A percentile compares a stretch with the other conserved stretches of the same genome.
These are phyloP conservation scores for Phengaris alcon DNA, from an alignment of 2,888 invertebrate genomes.

Conservation along the genomic window DNA sequence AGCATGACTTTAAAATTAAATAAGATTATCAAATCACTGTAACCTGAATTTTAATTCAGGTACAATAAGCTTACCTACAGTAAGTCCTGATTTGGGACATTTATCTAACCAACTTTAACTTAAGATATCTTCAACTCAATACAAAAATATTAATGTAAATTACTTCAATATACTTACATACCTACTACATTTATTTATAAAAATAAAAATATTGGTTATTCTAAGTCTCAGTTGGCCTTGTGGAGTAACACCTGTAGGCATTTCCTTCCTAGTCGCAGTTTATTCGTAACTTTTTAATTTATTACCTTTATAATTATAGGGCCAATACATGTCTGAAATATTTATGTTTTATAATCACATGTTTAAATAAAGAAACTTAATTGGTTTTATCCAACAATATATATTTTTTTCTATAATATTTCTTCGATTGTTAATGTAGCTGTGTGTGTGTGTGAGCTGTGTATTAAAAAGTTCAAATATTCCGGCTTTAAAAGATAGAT, in stretches of 20 bases:
- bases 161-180: neutral
- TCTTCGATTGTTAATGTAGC: no score
- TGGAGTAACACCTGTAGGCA: conserved; percentile 1
- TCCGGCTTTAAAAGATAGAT: no score
- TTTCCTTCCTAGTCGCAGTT: neutral
- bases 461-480: no score
- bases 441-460: no score
- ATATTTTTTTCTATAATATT: no score
- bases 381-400: no score
- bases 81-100: no score
- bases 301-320: neutral
- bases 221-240: conserved; percentile 20
- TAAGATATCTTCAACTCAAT: no score
- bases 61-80: no score
- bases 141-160: neutral
- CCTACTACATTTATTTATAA: neutral
- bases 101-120: no score
- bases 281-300: conserved; percentile 14
- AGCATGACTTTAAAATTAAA: neutral
- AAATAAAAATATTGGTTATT: neutral
- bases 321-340: neutral
- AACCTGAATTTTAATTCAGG: no score
- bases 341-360: neutral
- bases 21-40: neutral
- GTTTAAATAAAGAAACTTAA: no score